Conservation (phyloP, 1,140 invertebrate genomes). For the Conus ventricosus region DNA sequence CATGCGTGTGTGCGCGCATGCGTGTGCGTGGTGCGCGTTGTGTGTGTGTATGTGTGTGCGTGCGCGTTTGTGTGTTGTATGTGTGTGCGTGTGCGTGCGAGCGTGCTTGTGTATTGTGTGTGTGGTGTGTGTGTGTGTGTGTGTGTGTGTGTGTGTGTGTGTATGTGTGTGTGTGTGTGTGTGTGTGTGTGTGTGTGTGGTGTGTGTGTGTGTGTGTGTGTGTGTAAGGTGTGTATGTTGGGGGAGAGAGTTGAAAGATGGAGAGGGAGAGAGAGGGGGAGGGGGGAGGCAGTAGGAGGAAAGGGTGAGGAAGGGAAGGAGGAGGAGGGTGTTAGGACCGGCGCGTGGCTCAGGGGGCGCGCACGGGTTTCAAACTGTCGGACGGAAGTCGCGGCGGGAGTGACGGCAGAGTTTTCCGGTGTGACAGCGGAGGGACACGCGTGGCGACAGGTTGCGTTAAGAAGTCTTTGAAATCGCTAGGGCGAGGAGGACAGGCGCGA, state of each 20-base stretch:
- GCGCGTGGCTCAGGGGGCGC: background rate
- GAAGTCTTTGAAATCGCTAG: conserved; percentile 23
- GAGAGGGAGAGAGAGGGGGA: no score
- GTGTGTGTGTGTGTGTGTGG: background rate
- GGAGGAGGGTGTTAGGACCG: no score
- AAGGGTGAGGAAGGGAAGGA: no score
- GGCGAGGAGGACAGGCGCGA: conserved; percentile 12
- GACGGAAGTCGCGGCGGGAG: conserved; percentile 21
- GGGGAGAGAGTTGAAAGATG: no score
- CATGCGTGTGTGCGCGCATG: background rate
- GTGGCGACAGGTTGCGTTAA: conserved; percentile 29
- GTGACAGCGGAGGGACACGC: background rate
- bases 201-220: background rate
- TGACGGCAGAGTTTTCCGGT: conserved; percentile 10
- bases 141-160: no score
- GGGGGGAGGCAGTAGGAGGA: no score
- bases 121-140: conserved; percentile 1
- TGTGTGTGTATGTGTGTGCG: background rate
- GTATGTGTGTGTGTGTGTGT: no score
- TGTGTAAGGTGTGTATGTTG: no score
- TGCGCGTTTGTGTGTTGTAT: no score
- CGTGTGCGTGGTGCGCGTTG: no score
- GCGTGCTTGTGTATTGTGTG: background rate
- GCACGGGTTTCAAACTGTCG: conserved; percentile 20
- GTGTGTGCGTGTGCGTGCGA: background rate